Base-by-base conservation (phyloP, 2,888 invertebrate species). In the Philaethria dido region DNA sequence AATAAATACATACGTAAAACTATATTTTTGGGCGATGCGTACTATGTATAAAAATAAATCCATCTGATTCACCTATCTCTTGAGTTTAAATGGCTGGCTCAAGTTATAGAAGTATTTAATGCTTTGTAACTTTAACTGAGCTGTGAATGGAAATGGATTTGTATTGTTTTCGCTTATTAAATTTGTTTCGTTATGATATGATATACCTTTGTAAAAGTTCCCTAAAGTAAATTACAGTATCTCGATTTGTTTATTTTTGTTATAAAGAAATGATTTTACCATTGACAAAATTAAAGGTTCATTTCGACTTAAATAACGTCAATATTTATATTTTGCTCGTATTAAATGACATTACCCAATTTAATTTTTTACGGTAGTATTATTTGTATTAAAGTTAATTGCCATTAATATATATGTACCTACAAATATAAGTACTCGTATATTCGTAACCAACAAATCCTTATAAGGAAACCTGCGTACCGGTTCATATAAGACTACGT, bases 321-420 rank as follows among this genome's bases (percentile, higher is more conserved):
- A 13, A 39, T 39, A 55, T 39, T 36, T 55, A 20, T 55, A 39
- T 55, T 55, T 55, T 22, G 39, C 39, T 20, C 20, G n/a, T 22
- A 42, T 39, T 57, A 42, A 42, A 39, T n/a, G 22, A 2, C n/a
- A 36, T 57, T 39, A 39, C 39, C 22, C 39, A 39, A 55, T 55
- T 55, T 36, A 3, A 39, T 20, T 45, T 50, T 62, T 55, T 55
- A 39, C 20, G 22, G 47, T 64, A 25, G 45, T 47, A 22, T 16
- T 55, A 39, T 64, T 47, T 57, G 16, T 64, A 47, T 57, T 55
- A 39, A 57, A 57, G 14, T 57, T 47, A 57, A 64, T 63, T 55
- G 45, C 64, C n/a, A 22, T 64, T 47, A 47, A 64, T 47, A 57
- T 57, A 42, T 57, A 57, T 36, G 33, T 36, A 8, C 9, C 5